Percentiles rank a stretch among this genome's conserved stretches.
phyloP scores from a whole-genome alignment of 2,113 vertebrate species.

The Sterrhoptilus dennistouni region DNA sequence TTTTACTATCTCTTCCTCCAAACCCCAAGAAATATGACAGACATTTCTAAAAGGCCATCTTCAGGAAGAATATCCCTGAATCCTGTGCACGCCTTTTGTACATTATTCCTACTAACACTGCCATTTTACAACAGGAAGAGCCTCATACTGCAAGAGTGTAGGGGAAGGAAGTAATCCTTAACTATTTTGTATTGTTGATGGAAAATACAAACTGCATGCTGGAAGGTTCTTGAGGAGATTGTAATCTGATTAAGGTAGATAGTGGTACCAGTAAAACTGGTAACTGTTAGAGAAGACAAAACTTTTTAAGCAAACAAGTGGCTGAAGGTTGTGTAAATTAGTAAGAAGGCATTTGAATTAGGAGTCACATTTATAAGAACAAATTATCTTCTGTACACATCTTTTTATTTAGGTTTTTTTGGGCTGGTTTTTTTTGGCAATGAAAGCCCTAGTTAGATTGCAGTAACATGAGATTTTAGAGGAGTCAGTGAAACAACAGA shows the following conservation, averaged over 20 bases:
- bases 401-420: background rate
- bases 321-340: background rate
- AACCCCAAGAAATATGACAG: background rate
- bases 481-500: background rate
- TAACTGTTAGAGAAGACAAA: background rate
- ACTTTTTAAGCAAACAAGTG: background rate
- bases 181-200: background rate
- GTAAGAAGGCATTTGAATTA: background rate
- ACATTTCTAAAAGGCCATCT: background rate
- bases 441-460: background rate
- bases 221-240: background rate
- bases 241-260: background rate
- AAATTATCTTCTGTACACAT: background rate
- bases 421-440: background rate
- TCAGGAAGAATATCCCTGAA: background rate
- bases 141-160: background rate
- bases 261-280: background rate
- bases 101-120: background rate
- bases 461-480: background rate
- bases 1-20: background rate
- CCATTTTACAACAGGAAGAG: background rate
- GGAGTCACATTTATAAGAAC: background rate
- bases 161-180: background rate
- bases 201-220: background rate
- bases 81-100: accelerated